Base-by-base conservation (phyloP, 2,888 invertebrate genomes). In the Troides helena region DNA sequence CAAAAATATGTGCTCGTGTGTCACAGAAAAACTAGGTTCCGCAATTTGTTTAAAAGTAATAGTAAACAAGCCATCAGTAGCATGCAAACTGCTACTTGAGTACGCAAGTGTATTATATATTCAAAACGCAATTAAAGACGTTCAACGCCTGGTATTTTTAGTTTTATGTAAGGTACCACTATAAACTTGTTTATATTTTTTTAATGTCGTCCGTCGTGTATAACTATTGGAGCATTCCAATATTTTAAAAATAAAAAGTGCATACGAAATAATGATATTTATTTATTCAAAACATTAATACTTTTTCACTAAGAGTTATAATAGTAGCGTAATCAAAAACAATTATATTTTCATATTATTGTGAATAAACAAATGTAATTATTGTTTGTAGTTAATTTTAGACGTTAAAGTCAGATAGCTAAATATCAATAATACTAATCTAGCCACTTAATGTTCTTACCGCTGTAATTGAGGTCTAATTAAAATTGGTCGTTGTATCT, bases 161-260 rank as follows among this genome's bases (percentile, higher is more conserved):
- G 46, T 46, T 59, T 58, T 59, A 43, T 65, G 39, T 56, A 64
- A 39, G 56, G 65, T 58, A 58, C 57, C 57, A 65, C 58, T 10
- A 21, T 65, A 39, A 58, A 65, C 58, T 65, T 65, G 58, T 65
- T 59, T 65, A 46, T 39, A 62, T 67, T 36, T 57, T 57, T 21
- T 53, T 53, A n/a, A 53, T 7, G n/a, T n/a, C 5, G n/a, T 53
- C 18, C 53, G 2, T 53, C n/a, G 53, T 53, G n/a, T 53, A 0
- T 46, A 14, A 46, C 53, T 7, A 18, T 53, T n/a, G 5, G 5
- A 6, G 18, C n/a, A 6, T 53, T 53, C n/a, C n/a, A 18, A 53
- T 53, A 18, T 53, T 53, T n/a, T 53, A 53, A 53, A n/a, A n/a
- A 18, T 53, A 12, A 53, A 53, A 50, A 17, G 50, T 17, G n/a